Evolutionary conservation across 1,140 invertebrate species (phyloP), one percentile per base, ranked within the genome.

Genomic region (Lethrus apterus): DNA sequence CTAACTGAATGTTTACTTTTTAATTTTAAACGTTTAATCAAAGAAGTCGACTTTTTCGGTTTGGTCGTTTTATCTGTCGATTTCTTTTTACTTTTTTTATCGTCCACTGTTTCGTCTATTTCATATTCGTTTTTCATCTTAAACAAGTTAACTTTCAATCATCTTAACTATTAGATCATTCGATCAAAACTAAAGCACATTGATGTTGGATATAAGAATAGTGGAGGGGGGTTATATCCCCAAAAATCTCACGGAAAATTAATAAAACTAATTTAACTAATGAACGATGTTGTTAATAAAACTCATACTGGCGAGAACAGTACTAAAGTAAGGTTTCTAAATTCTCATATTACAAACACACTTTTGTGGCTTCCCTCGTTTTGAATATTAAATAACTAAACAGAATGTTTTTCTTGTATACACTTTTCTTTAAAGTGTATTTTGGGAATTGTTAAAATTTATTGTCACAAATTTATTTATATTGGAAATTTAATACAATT

Each of bases 11-110:
- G 14, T 47, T 47, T 26, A 30, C 9, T 41, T 40, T 47, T 30
- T 23, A 40, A 47, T 31, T 47, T 47, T 19, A 31, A 47, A 18
- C 32, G 17, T 49, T 56, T 55, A n/a, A 57, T 48, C 7, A 62
- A 34, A 36, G 50, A 54, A 26, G 40, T 50, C 13, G 48, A 34
- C 15, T 50, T 48, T 50, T 48, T 55, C 8, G 48, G 14, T 46
- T 58, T 60, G 19, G 4, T 23, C 4, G 19, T 52, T 57, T 56
- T 41, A 49, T 55, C n/a, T 23, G 40, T 26, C 49, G 55, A 40
- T 49, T 56, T 17, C 41, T 36, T 31, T 45, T 30, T 38, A 29
- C 45, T 13, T 26, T 21, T 23, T 44, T 31, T 41, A 18, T 32
- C 23, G 9, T 26, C 9, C 18, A 15, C 19, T n/a, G 24, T 51